A percentile compares a stretch with the other conserved stretches of the same genome.
Conservation (phyloP, 2,888 invertebrate species). For the Lissocephala sabroskyi region DNA sequence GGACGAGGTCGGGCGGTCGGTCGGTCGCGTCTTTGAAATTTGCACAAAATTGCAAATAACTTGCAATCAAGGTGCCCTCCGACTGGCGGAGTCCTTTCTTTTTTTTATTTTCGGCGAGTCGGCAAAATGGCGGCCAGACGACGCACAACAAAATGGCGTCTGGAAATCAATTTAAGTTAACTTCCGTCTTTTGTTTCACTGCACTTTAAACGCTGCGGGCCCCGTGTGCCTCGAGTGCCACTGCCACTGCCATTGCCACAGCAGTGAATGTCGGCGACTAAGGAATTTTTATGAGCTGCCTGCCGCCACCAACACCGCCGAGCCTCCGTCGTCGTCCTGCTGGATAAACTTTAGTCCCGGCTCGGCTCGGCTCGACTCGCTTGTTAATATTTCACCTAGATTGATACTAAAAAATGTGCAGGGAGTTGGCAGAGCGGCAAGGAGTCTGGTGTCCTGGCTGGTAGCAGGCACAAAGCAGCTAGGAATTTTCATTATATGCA, state of each 20-base stretch:
- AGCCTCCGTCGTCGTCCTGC: slow-evolving; percentile 8
- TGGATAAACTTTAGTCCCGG: slow-evolving; percentile 22
- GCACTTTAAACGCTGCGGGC: slow-evolving; percentile 13
- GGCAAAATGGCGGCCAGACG: slow-evolving; percentile 6
- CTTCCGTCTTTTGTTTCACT: slow-evolving; percentile 61
- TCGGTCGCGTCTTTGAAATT: slow-evolving; percentile 29
- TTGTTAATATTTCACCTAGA: slow-evolving; percentile 64
- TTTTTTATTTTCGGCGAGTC: not conserved
- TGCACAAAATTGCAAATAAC: slow-evolving; percentile 65
- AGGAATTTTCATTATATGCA: slow-evolving; percentile 59
- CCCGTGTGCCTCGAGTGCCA: slow-evolving; percentile 22
- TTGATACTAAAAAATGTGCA: slow-evolving; percentile 48
- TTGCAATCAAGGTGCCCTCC: slow-evolving; percentile 64
- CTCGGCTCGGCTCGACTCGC: no score
- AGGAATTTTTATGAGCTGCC: slow-evolving; percentile 68
- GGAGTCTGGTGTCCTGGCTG: no score
- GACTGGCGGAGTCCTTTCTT: not conserved
- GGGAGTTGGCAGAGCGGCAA: no score
- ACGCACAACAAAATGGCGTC: slow-evolving; percentile 25
- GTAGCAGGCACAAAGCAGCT: slow-evolving; percentile 24
- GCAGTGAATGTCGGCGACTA: slow-evolving; percentile 25
- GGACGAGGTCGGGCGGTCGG: not conserved
- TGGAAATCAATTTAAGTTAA: slow-evolving; percentile 65
- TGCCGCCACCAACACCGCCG: slow-evolving; percentile 1
- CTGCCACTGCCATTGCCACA: slow-evolving; percentile 1